Evolutionary conservation across 2,797 vertebrate species (phyloP), one percentile per base, ranked within the genome.

Genomic region (Choloepus didactylus): DNA sequence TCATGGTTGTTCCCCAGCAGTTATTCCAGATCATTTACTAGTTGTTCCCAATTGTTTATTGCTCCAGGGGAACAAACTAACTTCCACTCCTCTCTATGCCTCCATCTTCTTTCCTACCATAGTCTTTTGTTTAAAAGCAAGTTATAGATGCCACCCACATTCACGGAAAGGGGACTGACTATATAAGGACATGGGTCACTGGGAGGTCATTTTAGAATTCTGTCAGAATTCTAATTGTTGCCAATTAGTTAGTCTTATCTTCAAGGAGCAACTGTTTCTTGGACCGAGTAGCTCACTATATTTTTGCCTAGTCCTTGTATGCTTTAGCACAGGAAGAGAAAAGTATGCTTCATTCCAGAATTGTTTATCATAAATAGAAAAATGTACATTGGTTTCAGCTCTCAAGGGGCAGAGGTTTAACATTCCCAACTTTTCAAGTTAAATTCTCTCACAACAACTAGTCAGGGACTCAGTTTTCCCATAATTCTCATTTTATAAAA

Each of bases 231-330:
- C 35, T 35, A 35, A 35, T 35, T 35, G 35, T 35, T 35, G 29
- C 60, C 77, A 84, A 35, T 18, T 35, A 70, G 25, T 60, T 82
- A 35, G 76, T 84, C 49, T 76, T 69, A 89, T 46, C 25, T 86
- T 62, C 23, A 11, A 69, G 31, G 62, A 89, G 51, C 23, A 94
- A 85, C 69, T 44, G n/a, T 67, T 89, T 92, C 59, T 89, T 76
- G 1, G 31, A 90, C 38, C 49, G 81, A 93, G 62, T 44, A 89
- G 25, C 15, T 82, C 54, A n/a, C 12, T 49, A 46, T 59, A 70
- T 31, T 64, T 96, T 76, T 76, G 6, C 9, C 35, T 51, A 89
- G 67, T 41, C 29, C 41, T 79, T 38, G 2, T 86, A n/a, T 27
- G 75, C 5, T 60, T 92, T 85, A 64, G 46, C 6, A 54, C 25